A percentile compares a stretch with the other conserved stretches of the same genome.
Conservation (phyloP, 2,797 vertebrate species). For the Gambelia wislizenii region DNA sequence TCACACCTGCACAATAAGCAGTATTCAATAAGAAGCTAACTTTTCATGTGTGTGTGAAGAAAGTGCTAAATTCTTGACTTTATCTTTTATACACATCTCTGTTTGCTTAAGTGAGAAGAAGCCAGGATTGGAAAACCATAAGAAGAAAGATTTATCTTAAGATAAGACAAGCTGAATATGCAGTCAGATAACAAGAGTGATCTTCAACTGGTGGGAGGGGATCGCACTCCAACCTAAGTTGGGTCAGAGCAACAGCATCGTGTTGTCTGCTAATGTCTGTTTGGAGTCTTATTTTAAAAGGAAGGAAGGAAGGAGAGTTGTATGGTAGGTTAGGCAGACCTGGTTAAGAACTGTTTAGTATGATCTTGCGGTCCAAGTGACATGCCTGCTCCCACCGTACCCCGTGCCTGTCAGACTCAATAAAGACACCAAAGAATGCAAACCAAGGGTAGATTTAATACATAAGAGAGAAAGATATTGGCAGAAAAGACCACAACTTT, state of each 20-base stretch:
- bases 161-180: not conserved
- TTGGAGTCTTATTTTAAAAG: not conserved
- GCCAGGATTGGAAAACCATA: not conserved
- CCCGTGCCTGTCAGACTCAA: no score
- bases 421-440: no score
- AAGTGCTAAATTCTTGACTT: not conserved
- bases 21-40: not conserved
- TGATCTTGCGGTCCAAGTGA: no score
- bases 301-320: not conserved
- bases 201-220: not conserved
- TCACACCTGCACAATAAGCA: not conserved
- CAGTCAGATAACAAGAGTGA: not conserved
- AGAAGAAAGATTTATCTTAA: not conserved
- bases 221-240: not conserved
- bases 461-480: no score
- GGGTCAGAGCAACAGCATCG: not conserved
- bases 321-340: no score
- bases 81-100: not conserved
- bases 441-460: no score
- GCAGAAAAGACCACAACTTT: no score
- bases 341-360: not conserved
- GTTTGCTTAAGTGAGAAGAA: not conserved
- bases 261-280: not conserved
- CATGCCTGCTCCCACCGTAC: no score
- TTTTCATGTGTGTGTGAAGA: not conserved